Evolutionary conservation across 2,888 invertebrate species (phyloP), one percentile per base, ranked within the genome.

Genomic region (Agrochola macilenta): DNA sequence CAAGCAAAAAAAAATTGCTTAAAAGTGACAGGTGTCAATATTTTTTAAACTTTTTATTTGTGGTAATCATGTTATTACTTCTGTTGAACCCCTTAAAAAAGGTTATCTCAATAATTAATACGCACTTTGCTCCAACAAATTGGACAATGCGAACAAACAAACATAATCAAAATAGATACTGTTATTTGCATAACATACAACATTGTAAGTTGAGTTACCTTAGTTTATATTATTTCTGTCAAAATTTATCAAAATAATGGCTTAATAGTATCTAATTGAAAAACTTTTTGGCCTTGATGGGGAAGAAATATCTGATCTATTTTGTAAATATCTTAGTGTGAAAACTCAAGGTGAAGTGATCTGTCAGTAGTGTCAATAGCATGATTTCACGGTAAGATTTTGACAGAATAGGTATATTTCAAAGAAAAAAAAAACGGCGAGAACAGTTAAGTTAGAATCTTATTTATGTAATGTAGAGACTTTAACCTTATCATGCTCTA

Each of bases 121-220:
- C 73, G 88, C 79, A 89, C 88, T 87, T 88, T 86, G 88, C 63
- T 76, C 84, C 66, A 68, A 81, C 65, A 60, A 79, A 82, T 85
- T 74, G 78, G 60, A 75, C 79, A 74, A 78, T 78, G 54, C 64
- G 82, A 74, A 79, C 69, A 79, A 84, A 83, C 81, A 80, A 69
- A 84, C 63, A 76, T 54, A 70, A 78, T 83, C 54, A 35, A 64
- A 69, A 66, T 76, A 74, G 74, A 80, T 78, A 86, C 39, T 57
- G 70, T 73, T 87, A 85, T 87, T 89, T 82, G 69, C 39, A 26
- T 78, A 73, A 23, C 79, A 11, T 35, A n/a, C n/a, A n/a, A n/a
- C n/a, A n/a, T n/a, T n/a, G n/a, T n/a, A n/a, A n/a, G n/a, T n/a
- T n/a, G n/a, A n/a, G n/a, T n/a, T n/a, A n/a, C n/a, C n/a, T n/a